phyloP scores from a whole-genome alignment of 23 tunicate genomes.

The Oikopleura albicans region DNA sequence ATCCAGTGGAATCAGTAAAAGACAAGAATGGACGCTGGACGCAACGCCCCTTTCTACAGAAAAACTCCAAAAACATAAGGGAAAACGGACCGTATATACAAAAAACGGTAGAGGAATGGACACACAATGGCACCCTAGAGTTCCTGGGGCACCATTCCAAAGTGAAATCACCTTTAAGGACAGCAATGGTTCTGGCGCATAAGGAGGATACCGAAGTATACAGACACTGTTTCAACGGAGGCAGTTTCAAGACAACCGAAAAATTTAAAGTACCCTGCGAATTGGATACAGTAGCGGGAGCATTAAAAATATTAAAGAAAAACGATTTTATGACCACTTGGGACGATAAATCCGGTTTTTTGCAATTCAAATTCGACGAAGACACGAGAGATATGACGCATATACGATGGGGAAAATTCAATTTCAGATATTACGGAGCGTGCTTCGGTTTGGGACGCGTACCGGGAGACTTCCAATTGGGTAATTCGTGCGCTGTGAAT shows the following conservation, averaged over 20 bases:
- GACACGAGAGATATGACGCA: neutral
- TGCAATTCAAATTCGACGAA: neutral
- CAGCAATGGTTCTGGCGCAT: neutral
- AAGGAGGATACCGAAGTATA: neutral
- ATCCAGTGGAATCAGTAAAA: too few relatives aligned
- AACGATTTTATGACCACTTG: neutral
- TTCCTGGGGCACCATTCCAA: neutral
- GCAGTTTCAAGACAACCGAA: neutral
- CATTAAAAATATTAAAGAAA: neutral
- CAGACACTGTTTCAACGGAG: neutral
- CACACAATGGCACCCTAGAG: neutral
- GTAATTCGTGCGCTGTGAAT: neutral
- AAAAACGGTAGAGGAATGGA: neutral
- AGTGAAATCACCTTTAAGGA: neutral
- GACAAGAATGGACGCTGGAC: too few relatives aligned
- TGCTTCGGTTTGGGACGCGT: neutral
- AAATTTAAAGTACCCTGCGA: neutral
- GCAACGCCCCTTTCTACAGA: too few relatives aligned
- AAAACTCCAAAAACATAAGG: too few relatives aligned
- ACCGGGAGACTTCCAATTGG: neutral
- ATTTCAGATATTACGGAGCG: neutral
- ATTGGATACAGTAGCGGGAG: neutral
- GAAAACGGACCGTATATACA: too few relatives aligned
- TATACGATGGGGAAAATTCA: too few relatives aligned
- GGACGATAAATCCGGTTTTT: neutral